Evolutionary conservation across 2,888 invertebrate species (phyloP).

Genomic region (Dioctria rufipes): DNA sequence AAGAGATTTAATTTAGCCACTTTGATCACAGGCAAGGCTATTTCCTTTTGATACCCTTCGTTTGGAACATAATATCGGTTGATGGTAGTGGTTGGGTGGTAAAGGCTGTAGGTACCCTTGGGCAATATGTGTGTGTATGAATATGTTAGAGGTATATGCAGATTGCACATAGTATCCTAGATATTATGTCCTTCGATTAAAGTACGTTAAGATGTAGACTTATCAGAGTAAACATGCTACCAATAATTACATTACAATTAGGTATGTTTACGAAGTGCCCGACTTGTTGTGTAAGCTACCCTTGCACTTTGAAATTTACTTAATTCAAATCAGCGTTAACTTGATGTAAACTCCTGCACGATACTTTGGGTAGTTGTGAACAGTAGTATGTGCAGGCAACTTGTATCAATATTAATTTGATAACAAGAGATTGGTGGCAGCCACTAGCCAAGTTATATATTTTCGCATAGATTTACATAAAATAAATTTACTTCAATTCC

Average conservation of each 20-base stretch:
- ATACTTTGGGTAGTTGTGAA: too few relatives aligned
- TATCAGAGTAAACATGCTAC: background rate
- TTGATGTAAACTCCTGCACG: background rate
- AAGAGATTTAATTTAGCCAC: constrained; percentile 25
- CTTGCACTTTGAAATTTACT: constrained; percentile 12
- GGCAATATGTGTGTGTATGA: background rate
- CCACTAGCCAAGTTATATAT: too few relatives aligned
- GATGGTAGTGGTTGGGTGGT: background rate
- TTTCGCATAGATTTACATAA: too few relatives aligned
- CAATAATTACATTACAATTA: constrained; percentile 16
- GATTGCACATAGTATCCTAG: too few relatives aligned
- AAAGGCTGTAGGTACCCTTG: background rate
- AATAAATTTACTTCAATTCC: too few relatives aligned
- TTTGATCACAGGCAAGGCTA: constrained; percentile 19
- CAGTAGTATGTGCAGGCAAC: too few relatives aligned
- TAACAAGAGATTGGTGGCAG: too few relatives aligned
- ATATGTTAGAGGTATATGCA: background rate
- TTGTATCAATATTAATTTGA: too few relatives aligned
- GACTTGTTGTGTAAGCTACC: background rate
- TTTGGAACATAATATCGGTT: background rate
- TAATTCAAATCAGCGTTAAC: constrained; percentile 13
- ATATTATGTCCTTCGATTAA: background rate
- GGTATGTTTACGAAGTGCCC: constrained; percentile 10
- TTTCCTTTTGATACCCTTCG: constrained; percentile 18
- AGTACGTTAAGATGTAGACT: background rate